Conservation (phyloP, 2,888 invertebrate genomes). For the Tenthredo livida region DNA sequence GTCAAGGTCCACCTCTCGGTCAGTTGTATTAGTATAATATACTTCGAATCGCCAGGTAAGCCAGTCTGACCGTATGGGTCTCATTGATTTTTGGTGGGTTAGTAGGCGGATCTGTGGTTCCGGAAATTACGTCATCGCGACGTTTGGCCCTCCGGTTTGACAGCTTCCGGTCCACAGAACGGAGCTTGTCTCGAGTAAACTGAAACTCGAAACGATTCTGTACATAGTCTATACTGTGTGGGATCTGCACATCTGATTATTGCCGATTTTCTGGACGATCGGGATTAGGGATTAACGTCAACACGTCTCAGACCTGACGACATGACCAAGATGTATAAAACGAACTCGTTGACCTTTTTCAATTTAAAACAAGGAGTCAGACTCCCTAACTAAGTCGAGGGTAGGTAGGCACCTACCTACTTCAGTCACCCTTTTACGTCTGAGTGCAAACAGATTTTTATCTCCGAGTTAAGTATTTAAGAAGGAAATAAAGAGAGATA, state of each 20-base stretch:
- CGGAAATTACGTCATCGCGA: conserved; percentile 29
- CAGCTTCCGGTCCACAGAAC: conserved; percentile 6
- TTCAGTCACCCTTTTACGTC: background rate
- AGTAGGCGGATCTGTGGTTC: conserved; percentile 12
- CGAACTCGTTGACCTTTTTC: background rate
- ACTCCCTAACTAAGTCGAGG: background rate
- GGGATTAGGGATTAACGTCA: background rate
- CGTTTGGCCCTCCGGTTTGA: conserved; percentile 18
- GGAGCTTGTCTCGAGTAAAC: conserved; percentile 1
- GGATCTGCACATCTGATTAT: background rate
- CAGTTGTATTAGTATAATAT: background rate
- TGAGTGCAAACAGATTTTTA: conserved; percentile 7
- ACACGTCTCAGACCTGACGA: conserved; percentile 1
- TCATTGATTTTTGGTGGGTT: conserved; percentile 31
- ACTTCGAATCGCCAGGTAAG: conserved; percentile 16
- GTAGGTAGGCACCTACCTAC: background rate
- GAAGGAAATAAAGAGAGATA: background rate
- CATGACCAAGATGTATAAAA: background rate
- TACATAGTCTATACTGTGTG: background rate
- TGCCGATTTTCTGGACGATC: background rate
- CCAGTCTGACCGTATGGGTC: background rate
- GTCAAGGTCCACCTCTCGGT: no score
- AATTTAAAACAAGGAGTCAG: conserved; percentile 6
- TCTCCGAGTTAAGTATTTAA: background rate
- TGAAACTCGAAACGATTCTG: conserved; percentile 9